These are phyloP conservation scores for Acyrthosiphon pisum DNA, from an alignment of 1,140 invertebrate genomes.

Conservation along the genomic window DNA sequence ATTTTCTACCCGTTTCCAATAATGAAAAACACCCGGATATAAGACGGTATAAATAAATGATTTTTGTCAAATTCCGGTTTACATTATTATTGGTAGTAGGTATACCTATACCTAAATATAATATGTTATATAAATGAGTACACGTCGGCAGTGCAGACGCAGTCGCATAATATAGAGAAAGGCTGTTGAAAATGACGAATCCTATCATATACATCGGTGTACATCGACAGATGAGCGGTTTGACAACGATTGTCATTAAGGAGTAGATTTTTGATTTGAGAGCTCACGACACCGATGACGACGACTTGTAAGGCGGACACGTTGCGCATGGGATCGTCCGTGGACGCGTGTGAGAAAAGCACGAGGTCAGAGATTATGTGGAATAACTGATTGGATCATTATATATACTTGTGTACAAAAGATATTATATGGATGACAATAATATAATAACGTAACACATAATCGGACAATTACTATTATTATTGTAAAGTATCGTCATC, in stretches of 20 bases:
- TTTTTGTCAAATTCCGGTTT: not conserved
- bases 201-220: not conserved
- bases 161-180: not conserved
- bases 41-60: not conserved
- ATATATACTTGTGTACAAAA: not conserved
- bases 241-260: not conserved
- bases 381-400: not conserved
- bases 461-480: not conserved
- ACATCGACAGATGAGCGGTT: not conserved
- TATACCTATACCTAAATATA: no score
- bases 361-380: not conserved
- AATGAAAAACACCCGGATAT: not conserved
- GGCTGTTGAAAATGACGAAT: not conserved
- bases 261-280: not conserved
- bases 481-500: not conserved
- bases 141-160: not conserved
- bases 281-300: not conserved
- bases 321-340: not conserved
- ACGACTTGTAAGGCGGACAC: not conserved
- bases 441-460: not conserved
- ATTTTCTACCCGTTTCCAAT: not conserved
- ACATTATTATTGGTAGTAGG: no score
- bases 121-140: not conserved
- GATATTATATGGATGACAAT: not conserved
- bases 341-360: not conserved